Percentiles rank a stretch among this genome's conserved stretches.
These are phyloP conservation scores for Cantharis rufa DNA, from an alignment of 2,888 invertebrate species.

Conservation along the genomic window DNA sequence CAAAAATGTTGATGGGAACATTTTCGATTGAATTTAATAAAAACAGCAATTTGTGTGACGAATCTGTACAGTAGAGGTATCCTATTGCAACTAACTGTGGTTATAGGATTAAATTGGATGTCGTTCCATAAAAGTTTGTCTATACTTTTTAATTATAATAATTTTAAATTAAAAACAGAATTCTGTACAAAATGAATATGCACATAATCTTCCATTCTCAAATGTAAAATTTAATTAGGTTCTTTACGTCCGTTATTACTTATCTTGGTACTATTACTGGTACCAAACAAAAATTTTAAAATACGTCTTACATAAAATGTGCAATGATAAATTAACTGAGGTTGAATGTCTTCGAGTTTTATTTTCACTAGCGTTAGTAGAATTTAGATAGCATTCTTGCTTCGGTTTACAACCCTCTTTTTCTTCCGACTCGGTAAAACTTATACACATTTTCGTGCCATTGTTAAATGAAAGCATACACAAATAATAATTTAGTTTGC, in stretches of 20 bases:
- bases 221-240: background rate
- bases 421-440: conserved; percentile 1
- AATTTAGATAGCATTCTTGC: conserved; percentile 8
- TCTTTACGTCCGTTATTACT: background rate
- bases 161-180: background rate
- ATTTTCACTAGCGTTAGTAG: conserved; percentile 10
- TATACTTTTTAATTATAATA: background rate
- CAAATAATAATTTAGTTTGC: conserved; percentile 4
- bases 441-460: conserved; percentile 9
- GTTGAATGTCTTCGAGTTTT: conserved; percentile 9
- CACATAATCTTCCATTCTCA: background rate
- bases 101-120: background rate
- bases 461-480: background rate
- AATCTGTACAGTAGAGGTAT: background rate
- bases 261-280: conserved; percentile 10
- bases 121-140: background rate
- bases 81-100: background rate
- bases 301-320: conserved; percentile 14
- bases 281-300: conserved; percentile 11
- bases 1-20: background rate
- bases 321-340: conserved; percentile 19
- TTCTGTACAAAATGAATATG: background rate
- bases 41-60: background rate
- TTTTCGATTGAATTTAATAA: background rate
- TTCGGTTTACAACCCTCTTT: background rate